Base-by-base conservation (phyloP, 2,113 vertebrate genomes). In the Spheniscus mendiculus region DNA sequence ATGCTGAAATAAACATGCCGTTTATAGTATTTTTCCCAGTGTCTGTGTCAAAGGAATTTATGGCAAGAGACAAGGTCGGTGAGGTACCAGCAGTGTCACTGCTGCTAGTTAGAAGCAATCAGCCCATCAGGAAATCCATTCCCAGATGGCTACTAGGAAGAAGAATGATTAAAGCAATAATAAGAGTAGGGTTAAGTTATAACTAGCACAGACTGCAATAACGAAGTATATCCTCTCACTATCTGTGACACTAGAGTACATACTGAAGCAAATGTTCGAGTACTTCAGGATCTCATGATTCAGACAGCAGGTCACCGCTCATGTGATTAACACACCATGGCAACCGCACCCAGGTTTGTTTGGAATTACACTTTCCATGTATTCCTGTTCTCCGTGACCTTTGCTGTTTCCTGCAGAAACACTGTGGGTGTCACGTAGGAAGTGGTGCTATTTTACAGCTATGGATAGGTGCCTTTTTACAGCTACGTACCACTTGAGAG, bases 161-260 rank as follows among this genome's bases (percentile, higher is more conserved):
- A 25, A 49, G 18, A 34, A 73, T 29, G 42, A 63, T 14, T 5
- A 47, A 50, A 44, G 20, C 42, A 36, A 13, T 12, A 29, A 15
- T 0, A 38, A 36, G 62, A 38, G 40, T 3, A n/a, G 56, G 26
- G 69, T 18, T 49, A 19, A 26, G 85, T 40, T 7, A 2, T 5
- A 44, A 49, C 16, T 4, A 44, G 63, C 56, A 19, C 16, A 22
- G 40, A 5, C 61, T 16, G 69, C 49, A 14, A 2, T 9, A 30
- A 21, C 2, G 2, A 18, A 50, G 61, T 1, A 2, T 3, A 11
- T 36, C 42, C n/a, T n/a, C 73, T 50, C 18, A 0, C 36, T 32
- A 0, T 3, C 53, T 25, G 50, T 18, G 65, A 29, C 45, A 12
- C 55, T 5, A 5, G 32, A 55, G 81, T 5, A 71, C 34, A 6